phyloP scores from a whole-genome alignment of 1,140 invertebrate genomes.

The Bombus confusus region DNA sequence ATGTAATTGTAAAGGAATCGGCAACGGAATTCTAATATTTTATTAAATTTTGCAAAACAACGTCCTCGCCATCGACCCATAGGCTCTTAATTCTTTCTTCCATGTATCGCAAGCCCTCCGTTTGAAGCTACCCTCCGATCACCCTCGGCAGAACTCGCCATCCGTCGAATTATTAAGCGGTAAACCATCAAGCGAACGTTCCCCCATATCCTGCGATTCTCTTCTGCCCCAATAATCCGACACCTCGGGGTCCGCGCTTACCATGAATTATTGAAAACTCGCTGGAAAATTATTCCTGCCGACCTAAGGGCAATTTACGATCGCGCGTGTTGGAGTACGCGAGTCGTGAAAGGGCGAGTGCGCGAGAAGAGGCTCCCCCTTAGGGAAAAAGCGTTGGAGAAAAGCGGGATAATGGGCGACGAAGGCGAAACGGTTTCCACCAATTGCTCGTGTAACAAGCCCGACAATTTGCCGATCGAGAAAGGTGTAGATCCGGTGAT shows the following conservation, averaged over 20 bases:
- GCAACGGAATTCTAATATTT: background rate
- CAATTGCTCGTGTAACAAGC: constrained; percentile 62
- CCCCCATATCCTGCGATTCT: background rate
- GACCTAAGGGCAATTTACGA: background rate
- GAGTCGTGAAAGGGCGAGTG: background rate
- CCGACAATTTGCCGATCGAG: constrained; percentile 63
- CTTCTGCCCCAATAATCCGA: constrained; percentile 34
- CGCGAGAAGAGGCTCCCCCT: background rate
- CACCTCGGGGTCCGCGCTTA: constrained; percentile 27
- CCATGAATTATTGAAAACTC: constrained; percentile 71
- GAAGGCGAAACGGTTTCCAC: constrained; percentile 36
- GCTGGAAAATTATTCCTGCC: constrained; percentile 59
- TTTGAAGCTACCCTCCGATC: background rate
- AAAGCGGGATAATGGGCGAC: constrained; percentile 54
- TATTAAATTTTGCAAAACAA: too few species aligned
- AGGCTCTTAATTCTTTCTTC: background rate
- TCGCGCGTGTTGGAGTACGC: background rate
- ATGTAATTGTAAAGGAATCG: too few species aligned
- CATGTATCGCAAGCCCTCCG: background rate
- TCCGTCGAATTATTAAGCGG: constrained; percentile 30
- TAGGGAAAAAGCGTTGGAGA: background rate
- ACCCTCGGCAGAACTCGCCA: background rate
- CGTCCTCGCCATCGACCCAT: too few species aligned
- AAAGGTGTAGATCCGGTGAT: constrained; percentile 7
- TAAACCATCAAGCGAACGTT: constrained; percentile 8